Percentiles rank a stretch among this genome's conserved stretches.
Evolutionary conservation across 92 coral and sea anemone genomes (phyloP).

Genomic region (Pocillopora meandrina): DNA sequence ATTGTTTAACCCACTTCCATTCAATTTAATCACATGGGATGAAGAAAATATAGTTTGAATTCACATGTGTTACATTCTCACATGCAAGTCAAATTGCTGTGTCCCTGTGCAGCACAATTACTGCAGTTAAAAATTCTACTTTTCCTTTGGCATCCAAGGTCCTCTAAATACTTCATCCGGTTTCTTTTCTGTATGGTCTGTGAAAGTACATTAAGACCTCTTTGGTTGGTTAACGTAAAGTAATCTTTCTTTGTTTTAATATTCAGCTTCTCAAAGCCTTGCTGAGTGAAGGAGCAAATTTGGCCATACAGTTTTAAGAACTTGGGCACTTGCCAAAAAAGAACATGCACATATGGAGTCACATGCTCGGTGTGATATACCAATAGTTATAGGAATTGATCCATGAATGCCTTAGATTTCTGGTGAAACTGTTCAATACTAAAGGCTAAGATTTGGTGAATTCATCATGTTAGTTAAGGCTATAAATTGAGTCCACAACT

Average conservation of each 20-base stretch:
- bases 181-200: slow-evolving; percentile 53
- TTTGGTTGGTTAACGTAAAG: slow-evolving; percentile 49
- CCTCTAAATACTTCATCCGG: slow-evolving; percentile 41
- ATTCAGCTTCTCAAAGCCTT: slow-evolving; percentile 53
- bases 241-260: slow-evolving; percentile 53
- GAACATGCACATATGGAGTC: slow-evolving; percentile 46
- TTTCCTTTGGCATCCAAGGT: slow-evolving; percentile 48
- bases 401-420: slow-evolving; percentile 30
- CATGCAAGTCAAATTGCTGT: slow-evolving; percentile 49
- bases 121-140: slow-evolving; percentile 26
- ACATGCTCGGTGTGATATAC: slow-evolving; percentile 30
- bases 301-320: slow-evolving; percentile 48
- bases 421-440: slow-evolving; percentile 3
- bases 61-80: slow-evolving; percentile 27
- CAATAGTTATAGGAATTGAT: slow-evolving; percentile 17
- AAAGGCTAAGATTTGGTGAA: neutral
- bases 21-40: slow-evolving; percentile 6
- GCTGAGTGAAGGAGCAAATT: slow-evolving; percentile 48
- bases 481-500: slow-evolving; percentile 31
- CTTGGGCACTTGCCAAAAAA: slow-evolving; percentile 45
- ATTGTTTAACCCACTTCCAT: neutral
- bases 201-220: slow-evolving; percentile 42
- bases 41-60: slow-evolving; percentile 32
- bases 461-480: neutral
- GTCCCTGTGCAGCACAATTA: slow-evolving; percentile 35